A percentile compares a stretch with the other conserved stretches of the same genome.
Evolutionary conservation across 1,140 invertebrate genomes (phyloP).

Genomic region (Pectinophora gossypiella): DNA sequence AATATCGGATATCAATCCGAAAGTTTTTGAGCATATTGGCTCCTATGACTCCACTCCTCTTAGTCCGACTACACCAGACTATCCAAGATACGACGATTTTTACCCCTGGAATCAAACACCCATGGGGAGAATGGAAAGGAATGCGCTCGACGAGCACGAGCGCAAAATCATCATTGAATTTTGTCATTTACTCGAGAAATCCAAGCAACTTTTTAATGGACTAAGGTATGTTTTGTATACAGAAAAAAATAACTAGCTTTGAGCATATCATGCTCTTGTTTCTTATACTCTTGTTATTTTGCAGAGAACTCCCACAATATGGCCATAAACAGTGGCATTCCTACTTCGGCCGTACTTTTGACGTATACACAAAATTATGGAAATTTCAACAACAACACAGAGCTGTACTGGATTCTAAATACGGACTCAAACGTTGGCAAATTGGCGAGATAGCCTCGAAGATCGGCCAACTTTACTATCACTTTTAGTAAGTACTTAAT

Average conservation of each 20-base stretch:
- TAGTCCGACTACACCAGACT: no score
- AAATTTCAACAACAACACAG: slow-evolving; percentile 99
- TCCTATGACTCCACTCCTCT: no score
- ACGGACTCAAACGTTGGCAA: slow-evolving; percentile 97
- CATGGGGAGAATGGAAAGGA: slow-evolving; percentile 16
- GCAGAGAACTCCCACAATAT: slow-evolving; percentile 95
- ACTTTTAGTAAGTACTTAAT: slow-evolving; percentile 91
- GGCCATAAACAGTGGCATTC: slow-evolving; percentile 99
- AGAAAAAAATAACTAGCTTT: background rate
- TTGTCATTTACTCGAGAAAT: slow-evolving; percentile 97
- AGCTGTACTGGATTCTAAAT: slow-evolving; percentile 93
- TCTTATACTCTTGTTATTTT: slow-evolving; percentile 23
- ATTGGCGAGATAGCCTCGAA: slow-evolving; percentile 99
- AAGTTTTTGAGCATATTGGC: no score
- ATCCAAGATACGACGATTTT: no score
- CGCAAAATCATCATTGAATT: slow-evolving; percentile 97
- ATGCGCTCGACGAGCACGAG: slow-evolving; percentile 87
- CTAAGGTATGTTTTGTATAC: slow-evolving; percentile 80
- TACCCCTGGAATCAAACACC: no score
- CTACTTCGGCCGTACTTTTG: slow-evolving; percentile 97
- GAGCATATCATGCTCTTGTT: background rate
- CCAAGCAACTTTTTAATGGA: slow-evolving; percentile 98
- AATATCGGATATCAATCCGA: no score
- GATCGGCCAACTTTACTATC: slow-evolving; percentile 99
- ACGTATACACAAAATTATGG: slow-evolving; percentile 99